phyloP scores from a whole-genome alignment of 1,140 invertebrate genomes.

The Pseudomyrmex gracilis region DNA sequence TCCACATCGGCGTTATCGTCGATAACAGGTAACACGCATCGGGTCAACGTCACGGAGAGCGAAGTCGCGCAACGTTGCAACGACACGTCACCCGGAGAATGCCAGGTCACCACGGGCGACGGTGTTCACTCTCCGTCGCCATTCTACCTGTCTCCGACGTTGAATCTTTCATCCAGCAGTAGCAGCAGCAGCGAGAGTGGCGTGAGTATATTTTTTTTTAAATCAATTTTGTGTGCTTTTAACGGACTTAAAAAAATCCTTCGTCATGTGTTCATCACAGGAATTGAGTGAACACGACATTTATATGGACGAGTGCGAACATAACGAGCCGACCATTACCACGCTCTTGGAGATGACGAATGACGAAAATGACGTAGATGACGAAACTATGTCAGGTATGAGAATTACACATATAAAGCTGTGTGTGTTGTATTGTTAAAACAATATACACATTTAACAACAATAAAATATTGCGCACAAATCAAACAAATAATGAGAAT shows the following conservation, averaged over 20 bases:
- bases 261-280: conserved; percentile 81
- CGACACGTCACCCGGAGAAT: conserved; percentile 27
- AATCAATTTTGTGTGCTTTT: conserved; percentile 3
- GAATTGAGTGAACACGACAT: conserved; percentile 90
- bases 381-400: conserved; percentile 93
- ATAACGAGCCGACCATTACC: conserved; percentile 81
- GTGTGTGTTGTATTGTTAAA: background rate
- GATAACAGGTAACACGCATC: conserved; percentile 9
- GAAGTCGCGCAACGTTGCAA: conserved; percentile 30
- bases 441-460: background rate
- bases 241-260: background rate
- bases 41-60: background rate
- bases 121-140: conserved; percentile 72
- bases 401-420: background rate
- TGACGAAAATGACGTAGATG: conserved; percentile 93
- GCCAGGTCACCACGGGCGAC: conserved; percentile 68
- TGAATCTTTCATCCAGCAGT: conserved; percentile 83
- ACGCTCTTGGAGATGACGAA: conserved; percentile 87
- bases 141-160: conserved; percentile 43
- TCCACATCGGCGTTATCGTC: conserved; percentile 14
- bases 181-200: conserved; percentile 78
- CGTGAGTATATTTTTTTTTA: conserved; percentile 73
- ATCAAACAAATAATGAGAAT: background rate
- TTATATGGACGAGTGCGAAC: conserved; percentile 86
- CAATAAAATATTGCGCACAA: background rate